These are phyloP conservation scores for Edolisoma coerulescens DNA, from an alignment of 2,113 vertebrate species.

Conservation along the genomic window DNA sequence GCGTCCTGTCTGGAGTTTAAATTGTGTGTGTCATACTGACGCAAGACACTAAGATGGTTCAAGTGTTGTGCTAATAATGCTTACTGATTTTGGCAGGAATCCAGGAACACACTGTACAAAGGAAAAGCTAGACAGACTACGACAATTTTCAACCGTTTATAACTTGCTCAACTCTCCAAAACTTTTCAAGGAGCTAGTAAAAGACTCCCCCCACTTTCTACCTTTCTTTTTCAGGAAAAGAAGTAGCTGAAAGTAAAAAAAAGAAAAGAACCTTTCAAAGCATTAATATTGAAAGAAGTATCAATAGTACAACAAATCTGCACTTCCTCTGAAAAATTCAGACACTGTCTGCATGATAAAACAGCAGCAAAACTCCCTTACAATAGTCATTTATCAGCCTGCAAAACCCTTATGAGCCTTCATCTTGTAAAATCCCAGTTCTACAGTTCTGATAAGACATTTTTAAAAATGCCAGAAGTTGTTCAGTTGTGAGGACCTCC, in stretches of 20 bases:
- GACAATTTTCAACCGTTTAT: slow-evolving; percentile 4
- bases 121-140: slow-evolving; percentile 7
- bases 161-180: neutral
- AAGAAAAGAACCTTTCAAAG: neutral
- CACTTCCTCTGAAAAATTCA: neutral
- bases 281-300: neutral
- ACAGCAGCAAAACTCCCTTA: neutral
- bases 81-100: slow-evolving; percentile 45
- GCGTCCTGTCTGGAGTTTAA: slow-evolving; percentile 43
- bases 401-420: neutral
- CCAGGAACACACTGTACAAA: slow-evolving; percentile 58
- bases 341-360: neutral
- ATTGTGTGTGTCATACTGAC: slow-evolving; percentile 61
- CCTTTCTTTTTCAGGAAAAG: neutral
- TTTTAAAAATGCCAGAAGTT: neutral
- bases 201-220: neutral
- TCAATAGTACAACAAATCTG: neutral
- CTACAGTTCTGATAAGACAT: neutral
- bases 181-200: neutral
- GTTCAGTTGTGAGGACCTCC: neutral
- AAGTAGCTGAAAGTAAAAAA: neutral
- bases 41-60: slow-evolving; percentile 51
- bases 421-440: neutral
- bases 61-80: slow-evolving; percentile 58
- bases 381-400: neutral